A percentile compares a stretch with the other conserved stretches of the same genome.
Evolutionary conservation across 2,888 invertebrate genomes (phyloP).

Genomic region (Panopea generosa): DNA sequence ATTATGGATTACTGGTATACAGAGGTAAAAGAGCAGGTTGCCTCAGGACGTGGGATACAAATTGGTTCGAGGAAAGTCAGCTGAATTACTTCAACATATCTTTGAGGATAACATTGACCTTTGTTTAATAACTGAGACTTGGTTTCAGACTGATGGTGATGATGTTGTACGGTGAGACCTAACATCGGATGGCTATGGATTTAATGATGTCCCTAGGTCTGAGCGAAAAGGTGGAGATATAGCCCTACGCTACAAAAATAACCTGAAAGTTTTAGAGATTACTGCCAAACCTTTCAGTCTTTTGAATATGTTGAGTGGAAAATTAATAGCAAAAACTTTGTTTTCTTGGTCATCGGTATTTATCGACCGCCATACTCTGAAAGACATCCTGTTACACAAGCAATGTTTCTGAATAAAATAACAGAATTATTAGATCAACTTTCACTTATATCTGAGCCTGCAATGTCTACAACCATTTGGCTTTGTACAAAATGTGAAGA

Average conservation of each 20-base stretch:
- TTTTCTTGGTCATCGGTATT: conserved; percentile 32
- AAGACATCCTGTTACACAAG: conserved; percentile 33
- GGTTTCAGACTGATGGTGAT: too few relatives aligned
- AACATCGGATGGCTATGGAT: background rate
- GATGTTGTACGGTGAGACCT: background rate
- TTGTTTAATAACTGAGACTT: too few relatives aligned
- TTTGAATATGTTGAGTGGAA: conserved; percentile 39
- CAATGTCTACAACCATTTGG: conserved; percentile 31
- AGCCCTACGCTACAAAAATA: background rate
- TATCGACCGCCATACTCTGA: conserved; percentile 44
- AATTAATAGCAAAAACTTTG: conserved; percentile 18
- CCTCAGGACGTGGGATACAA: background rate
- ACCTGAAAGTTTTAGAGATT: conserved; percentile 13
- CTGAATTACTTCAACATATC: too few relatives aligned
- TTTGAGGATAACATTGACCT: too few relatives aligned
- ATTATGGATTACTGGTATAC: background rate
- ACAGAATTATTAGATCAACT: conserved; percentile 30
- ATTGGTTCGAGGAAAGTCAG: too few relatives aligned
- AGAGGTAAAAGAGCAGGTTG: conserved; percentile 1
- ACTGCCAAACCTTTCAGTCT: conserved; percentile 16
- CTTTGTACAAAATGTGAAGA: conserved; percentile 19
- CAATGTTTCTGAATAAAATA: conserved; percentile 37
- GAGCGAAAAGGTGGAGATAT: conserved; percentile 5
- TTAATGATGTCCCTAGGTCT: background rate
- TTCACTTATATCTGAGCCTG: conserved; percentile 9